Conservation (phyloP, 2,888 invertebrate species). For the Aleiodes leptofemur region DNA sequence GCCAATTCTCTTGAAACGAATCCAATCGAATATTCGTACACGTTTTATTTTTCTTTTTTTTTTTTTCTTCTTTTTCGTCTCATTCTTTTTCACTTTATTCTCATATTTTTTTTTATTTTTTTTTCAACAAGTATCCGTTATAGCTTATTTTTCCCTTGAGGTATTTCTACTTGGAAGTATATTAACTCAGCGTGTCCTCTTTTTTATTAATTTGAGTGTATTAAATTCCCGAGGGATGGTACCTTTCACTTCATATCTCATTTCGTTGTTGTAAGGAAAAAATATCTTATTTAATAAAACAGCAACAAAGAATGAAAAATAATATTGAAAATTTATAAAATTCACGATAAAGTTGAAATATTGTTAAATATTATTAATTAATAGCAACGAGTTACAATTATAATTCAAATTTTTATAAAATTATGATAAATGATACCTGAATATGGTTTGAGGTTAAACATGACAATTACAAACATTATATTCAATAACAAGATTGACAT, state of each 20-base stretch:
- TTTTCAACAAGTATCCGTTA: conserved; percentile 12
- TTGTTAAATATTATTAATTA: too few species aligned
- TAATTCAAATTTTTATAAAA: too few species aligned
- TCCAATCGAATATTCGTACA: conserved; percentile 61
- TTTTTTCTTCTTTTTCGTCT: background rate
- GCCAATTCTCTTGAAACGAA: conserved; percentile 53
- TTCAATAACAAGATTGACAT: too few species aligned
- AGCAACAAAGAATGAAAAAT: background rate
- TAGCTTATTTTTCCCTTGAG: conserved; percentile 27
- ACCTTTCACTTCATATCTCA: conserved; percentile 30
- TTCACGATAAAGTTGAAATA: too few species aligned
- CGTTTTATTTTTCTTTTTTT: conserved; percentile 27
- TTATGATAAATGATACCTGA: too few species aligned
- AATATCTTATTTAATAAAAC: conserved; percentile 8
- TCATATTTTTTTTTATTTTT: conserved; percentile 31
- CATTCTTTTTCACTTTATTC: background rate
- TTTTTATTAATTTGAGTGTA: conserved; percentile 32
- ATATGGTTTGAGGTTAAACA: too few species aligned
- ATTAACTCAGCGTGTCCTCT: conserved; percentile 45
- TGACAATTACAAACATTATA: too few species aligned
- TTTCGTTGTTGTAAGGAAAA: conserved; percentile 4
- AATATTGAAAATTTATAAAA: background rate
- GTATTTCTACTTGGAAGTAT: conserved; percentile 44
- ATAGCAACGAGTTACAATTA: too few species aligned
- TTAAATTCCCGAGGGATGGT: conserved; percentile 27